These are phyloP conservation scores for Dromius quadrimaculatus DNA, from an alignment of 2,888 invertebrate species.

Conservation along the genomic window DNA sequence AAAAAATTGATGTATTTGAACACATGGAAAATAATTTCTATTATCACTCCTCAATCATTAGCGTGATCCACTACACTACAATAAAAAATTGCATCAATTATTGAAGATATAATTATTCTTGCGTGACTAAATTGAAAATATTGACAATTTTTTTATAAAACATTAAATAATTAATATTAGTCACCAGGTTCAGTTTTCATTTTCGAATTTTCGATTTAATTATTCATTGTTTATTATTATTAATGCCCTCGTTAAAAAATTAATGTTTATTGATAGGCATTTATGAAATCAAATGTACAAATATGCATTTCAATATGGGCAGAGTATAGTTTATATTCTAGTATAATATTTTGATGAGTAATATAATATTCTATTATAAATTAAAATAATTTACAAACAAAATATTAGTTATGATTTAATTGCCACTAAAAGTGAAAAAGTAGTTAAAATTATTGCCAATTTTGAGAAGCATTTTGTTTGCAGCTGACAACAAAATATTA, in stretches of 20 bases:
- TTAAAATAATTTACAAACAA: no score
- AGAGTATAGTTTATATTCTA: conserved; percentile 5
- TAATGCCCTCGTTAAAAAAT: conserved; percentile 35
- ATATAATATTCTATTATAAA: conserved; percentile 8
- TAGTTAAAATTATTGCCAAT: no score
- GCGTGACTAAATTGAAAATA: conserved; percentile 24
- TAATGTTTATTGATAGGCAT: conserved; percentile 32
- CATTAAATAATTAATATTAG: conserved; percentile 26
- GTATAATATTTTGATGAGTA: conserved; percentile 21
- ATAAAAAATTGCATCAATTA: conserved; percentile 16
- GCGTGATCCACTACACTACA: background rate
- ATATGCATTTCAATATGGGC: no score
- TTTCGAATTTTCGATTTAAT: conserved; percentile 30
- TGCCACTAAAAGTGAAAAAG: no score
- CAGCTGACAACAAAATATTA: no score
- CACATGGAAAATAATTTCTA: no score
- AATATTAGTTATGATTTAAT: no score
- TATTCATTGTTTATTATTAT: conserved; percentile 25
- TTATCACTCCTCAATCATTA: conserved; percentile 7
- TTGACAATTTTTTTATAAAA: conserved; percentile 31
- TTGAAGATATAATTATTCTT: conserved; percentile 18
- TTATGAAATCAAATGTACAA: conserved; percentile 11
- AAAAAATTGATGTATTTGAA: no score
- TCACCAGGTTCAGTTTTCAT: conserved; percentile 18
- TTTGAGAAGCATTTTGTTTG: no score